These are phyloP conservation scores for Thera britannica DNA, from an alignment of 2,888 invertebrate genomes.

Conservation along the genomic window DNA sequence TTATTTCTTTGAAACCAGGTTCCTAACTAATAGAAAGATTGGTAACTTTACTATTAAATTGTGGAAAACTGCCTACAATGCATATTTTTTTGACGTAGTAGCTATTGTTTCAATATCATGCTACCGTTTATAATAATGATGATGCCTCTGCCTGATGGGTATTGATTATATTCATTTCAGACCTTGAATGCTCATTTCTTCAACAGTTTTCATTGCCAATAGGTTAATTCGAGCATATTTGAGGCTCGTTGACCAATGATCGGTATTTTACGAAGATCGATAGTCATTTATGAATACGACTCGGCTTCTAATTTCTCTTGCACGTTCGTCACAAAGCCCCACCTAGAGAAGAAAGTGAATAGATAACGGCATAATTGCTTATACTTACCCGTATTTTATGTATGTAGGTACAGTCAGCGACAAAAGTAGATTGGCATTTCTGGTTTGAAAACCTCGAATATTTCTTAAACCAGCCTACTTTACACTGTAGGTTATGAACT, in stretches of 20 bases:
- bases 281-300: slow-evolving; percentile 30
- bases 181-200: slow-evolving; percentile 23
- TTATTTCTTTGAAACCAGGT: too few species aligned
- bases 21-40: too few species aligned
- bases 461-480: too few species aligned
- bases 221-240: slow-evolving; percentile 13
- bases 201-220: slow-evolving; percentile 21
- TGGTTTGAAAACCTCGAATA: too few species aligned
- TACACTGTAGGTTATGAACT: too few species aligned
- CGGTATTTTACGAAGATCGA: not conserved
- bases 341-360: slow-evolving; percentile 74
- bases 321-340: slow-evolving; percentile 33
- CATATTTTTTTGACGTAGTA: not conserved
- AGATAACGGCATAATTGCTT: slow-evolving; percentile 64
- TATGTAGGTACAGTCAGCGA: too few species aligned
- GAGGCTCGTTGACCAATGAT: slow-evolving; percentile 9
- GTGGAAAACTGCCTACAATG: not conserved
- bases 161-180: slow-evolving; percentile 22
- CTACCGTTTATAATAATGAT: slow-evolving; percentile 16
- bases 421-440: too few species aligned
- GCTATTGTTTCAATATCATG: not conserved
- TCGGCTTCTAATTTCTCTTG: slow-evolving; percentile 51
- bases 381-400: not conserved
- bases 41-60: too few species aligned
- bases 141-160: slow-evolving; percentile 18